Percentiles rank a stretch among this genome's conserved stretches.
phyloP scores from a whole-genome alignment of 2,113 vertebrate species.

The Eublepharis macularius region DNA sequence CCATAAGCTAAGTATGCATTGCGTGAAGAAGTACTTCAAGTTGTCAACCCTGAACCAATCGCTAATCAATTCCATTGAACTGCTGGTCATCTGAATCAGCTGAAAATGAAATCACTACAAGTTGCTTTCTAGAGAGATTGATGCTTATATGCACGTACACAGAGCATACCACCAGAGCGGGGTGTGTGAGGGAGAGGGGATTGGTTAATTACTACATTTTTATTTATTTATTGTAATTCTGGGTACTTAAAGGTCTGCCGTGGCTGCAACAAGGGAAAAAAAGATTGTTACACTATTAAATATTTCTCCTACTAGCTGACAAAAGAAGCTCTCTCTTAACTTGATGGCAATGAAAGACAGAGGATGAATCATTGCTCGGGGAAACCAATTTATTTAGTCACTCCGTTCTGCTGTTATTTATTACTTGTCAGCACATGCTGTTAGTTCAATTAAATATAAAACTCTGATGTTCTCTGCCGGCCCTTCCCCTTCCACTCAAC shows the following conservation, averaged over 20 bases:
- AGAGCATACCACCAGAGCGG: constrained; percentile 11
- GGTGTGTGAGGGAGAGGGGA: neutral
- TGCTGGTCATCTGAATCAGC: neutral
- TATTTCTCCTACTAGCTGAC: constrained; percentile 69
- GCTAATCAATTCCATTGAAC: neutral
- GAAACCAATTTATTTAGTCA: constrained; percentile 90
- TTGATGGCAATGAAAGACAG: constrained; percentile 83
- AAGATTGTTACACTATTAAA: constrained; percentile 57
- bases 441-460: constrained; percentile 87
- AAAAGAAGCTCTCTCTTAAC: constrained; percentile 73
- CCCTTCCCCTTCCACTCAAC: neutral
- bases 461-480: constrained; percentile 63
- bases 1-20: neutral
- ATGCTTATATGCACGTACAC: neutral
- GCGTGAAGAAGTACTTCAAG: neutral
- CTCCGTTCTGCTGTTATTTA: constrained; percentile 85
- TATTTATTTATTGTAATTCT: constrained; percentile 50
- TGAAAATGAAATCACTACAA: neutral
- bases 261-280: constrained; percentile 41
- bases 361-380: constrained; percentile 82
- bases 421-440: constrained; percentile 85
- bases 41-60: neutral
- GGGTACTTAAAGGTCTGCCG: constrained; percentile 36
- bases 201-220: constrained; percentile 55
- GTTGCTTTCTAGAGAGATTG: constrained; percentile 2